Conservation (phyloP, 2,888 invertebrate species). For the Leptopilina drosophilae region DNA sequence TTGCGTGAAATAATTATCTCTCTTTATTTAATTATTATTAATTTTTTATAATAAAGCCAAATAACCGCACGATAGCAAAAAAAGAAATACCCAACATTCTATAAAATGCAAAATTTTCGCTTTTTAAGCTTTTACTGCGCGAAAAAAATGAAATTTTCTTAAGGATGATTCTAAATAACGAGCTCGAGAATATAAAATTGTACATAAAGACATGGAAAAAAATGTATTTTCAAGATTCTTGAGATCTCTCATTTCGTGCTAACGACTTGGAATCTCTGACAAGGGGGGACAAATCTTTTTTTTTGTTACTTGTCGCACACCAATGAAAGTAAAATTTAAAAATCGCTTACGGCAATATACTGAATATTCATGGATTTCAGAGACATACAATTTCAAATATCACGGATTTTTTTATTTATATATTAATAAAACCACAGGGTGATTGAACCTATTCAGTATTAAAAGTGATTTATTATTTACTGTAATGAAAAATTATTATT, state of each 20-base stretch:
- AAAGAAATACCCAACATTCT: neutral
- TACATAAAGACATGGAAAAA: neutral
- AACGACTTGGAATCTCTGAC: constrained; percentile 8
- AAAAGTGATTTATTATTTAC: too few relatives aligned
- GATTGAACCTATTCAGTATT: neutral
- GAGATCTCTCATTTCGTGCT: constrained; percentile 18
- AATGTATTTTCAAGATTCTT: constrained; percentile 32
- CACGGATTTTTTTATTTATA: neutral
- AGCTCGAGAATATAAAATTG: constrained; percentile 27
- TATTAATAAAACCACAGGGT: neutral
- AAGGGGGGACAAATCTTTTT: constrained; percentile 12
- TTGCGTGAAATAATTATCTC: too few relatives aligned
- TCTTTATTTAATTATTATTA: too few relatives aligned
- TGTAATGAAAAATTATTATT: too few relatives aligned
- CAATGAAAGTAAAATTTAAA: constrained; percentile 33
- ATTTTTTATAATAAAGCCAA: too few relatives aligned
- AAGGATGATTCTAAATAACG: constrained; percentile 20
- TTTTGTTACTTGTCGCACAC: neutral
- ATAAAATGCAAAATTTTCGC: neutral
- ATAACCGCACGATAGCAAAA: too few relatives aligned
- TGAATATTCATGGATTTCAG: constrained; percentile 30
- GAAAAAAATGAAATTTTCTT: constrained; percentile 15
- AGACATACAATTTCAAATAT: constrained; percentile 6
- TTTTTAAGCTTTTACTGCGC: neutral
- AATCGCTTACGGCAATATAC: constrained; percentile 19